Evolutionary conservation across 1,140 invertebrate species (phyloP), one percentile per base, ranked within the genome.

Genomic region (Bombus sibiricus): DNA sequence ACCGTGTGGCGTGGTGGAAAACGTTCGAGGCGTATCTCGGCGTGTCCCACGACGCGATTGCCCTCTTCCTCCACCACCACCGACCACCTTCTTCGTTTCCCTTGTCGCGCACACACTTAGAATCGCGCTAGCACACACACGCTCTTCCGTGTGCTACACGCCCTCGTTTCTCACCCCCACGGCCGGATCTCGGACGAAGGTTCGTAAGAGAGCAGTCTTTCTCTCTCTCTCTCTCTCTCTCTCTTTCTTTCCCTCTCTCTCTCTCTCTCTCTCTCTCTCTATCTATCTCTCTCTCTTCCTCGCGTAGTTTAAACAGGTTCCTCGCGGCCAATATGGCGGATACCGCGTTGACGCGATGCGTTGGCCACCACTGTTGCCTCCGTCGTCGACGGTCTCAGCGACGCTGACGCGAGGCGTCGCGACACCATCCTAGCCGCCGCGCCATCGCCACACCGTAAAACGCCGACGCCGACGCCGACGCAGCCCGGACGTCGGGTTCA

Each of bases 341-440:
- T 85, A 53, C 86, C 85, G 85, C 89, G 87, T 81, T 75, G 64
- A 82, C 86, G 80, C 85, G 90, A 88, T 81, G 82, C 87, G 80
- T 91, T 82, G 78, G 79, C 80, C 88, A 86, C 86, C 90, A 91
- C 88, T 88, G 88, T 79, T 32, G 37, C 57, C 37, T 77, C 64
- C 73, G 66, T 69, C 87, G 79, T 87, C 80, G 72, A 83, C 77
- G 81, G 84, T 83, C 89, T 59, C 83, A 81, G 83, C 90, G 87
- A 86, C 90, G 85, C 88, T 84, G 85, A 92, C 83, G 92, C 89
- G 84, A 89, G 79, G 81, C 92, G 91, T 86, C 92, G 90, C 90
- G 92, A 90, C 85, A 93, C 89, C 89, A 88, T 86, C 89, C 91
- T 88, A 82, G 83, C 77, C 88, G 77, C 85, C 82, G 73, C 75